phyloP scores from a whole-genome alignment of 1,140 invertebrate species.

The Penaeus indicus region DNA sequence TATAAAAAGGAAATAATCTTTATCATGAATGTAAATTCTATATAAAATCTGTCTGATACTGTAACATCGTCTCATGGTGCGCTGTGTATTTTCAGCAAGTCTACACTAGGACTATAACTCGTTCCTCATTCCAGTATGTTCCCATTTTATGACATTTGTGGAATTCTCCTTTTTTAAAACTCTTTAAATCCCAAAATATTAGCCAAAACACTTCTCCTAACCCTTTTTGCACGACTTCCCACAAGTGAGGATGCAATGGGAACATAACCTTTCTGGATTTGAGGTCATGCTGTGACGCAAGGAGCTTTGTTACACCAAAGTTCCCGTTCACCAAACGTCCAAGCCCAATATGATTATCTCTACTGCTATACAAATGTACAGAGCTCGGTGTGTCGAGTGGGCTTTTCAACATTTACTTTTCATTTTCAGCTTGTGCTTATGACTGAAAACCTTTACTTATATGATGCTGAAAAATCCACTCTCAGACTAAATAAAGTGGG shows the following conservation, averaged over 20 bases:
- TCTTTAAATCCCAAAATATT: no score
- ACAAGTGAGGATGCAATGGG: neutral
- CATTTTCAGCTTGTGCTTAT: neutral
- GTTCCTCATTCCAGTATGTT: conserved; percentile 19
- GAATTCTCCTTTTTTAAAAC: no score
- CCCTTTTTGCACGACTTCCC: no score
- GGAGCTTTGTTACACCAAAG: conserved; percentile 55
- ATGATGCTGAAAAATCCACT: conserved; percentile 47
- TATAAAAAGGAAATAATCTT: conserved; percentile 42
- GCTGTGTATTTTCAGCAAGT: conserved; percentile 47
- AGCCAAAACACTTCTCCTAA: no score
- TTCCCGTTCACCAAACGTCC: conserved; percentile 36
- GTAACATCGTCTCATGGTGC: conserved; percentile 44
- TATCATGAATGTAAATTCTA: conserved; percentile 44
- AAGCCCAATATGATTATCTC: conserved; percentile 33
- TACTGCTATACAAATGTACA: conserved; percentile 62
- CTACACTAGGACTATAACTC: conserved; percentile 39
- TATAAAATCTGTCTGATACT: conserved; percentile 61
- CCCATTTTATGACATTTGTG: neutral
- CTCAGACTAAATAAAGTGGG: conserved; percentile 40
- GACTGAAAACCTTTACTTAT: conserved; percentile 9
- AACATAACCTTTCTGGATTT: conserved; percentile 19
- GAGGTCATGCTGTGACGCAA: conserved; percentile 23
- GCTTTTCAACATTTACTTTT: conserved; percentile 19
- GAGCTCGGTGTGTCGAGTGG: conserved; percentile 35